Base-by-base conservation (phyloP, 2,113 vertebrate species). In the Gasterosteus nipponicus region DNA sequence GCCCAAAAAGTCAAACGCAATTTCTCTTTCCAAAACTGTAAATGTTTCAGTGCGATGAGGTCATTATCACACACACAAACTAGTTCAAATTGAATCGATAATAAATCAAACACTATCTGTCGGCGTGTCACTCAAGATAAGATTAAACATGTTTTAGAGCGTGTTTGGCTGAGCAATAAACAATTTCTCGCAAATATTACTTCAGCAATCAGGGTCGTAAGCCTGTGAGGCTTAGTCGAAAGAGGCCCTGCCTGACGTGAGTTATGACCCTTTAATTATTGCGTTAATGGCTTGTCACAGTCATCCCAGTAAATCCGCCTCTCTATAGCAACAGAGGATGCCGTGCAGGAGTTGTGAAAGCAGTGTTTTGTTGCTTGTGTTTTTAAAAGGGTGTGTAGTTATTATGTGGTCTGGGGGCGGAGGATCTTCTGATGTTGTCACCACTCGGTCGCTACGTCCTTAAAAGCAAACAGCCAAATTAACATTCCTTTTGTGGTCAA, bases 281-380 rank as follows among this genome's bases (percentile, higher is more conserved):
- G 82, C 86, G 85, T 80, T 85, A 87, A 86, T 44, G 86, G 69
- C 51, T 84, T 88, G 78, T 89, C 74, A 83, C 54, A 0, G 67
- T 84, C 26, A 81, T 87, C 87, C 2, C 84, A 80, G 83, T 83
- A 90, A 91, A 92, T 90, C 90, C 86, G 64, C 66, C 59, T 61
- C 56, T 82, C 69, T 87, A 76, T 78, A 74, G 80, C 63, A 39
- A 35, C 9, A 83, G 69, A 80, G 60, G 61, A 60, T 38, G 62
- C 72, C 46, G 12, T n/a, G 18, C 67, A 65, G 66, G 70, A 64
- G 67, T 78, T 66, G 75, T 56, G 18, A 81, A 79, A 83, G 72
- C 85, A 29, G 54, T 86, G 85, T 87, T 90, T 87, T 89, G 86
- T 89, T 86, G 54, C 69, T 29, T 9, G 66, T 82, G 70, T 80